phyloP scores from a whole-genome alignment of 2,113 vertebrate species.

The Lutjanus erythropterus region DNA sequence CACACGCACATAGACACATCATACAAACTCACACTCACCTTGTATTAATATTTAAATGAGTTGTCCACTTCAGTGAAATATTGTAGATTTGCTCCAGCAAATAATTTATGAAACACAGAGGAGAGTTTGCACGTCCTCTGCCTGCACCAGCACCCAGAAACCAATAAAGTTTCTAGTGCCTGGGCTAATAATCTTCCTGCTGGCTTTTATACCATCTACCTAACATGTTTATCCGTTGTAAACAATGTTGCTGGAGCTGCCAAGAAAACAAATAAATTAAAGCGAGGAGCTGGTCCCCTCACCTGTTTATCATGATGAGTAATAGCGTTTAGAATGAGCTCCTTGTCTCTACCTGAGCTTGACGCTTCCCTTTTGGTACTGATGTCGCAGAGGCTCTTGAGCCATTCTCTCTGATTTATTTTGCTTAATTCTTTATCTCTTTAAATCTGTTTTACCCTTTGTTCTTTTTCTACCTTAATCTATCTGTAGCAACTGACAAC shows the following conservation, averaged over 20 bases:
- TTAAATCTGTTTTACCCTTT: conserved; percentile 1
- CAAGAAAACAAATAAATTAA: conserved; percentile 59
- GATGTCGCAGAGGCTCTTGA: conserved; percentile 2
- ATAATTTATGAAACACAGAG: conserved; percentile 79
- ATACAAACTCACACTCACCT: conserved; percentile 51
- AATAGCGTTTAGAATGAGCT: conserved; percentile 34
- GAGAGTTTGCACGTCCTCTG: conserved; percentile 68
- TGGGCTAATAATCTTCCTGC: conserved; percentile 59
- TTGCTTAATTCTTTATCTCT: not conserved
- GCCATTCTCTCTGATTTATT: conserved; percentile 4
- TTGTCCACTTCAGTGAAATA: conserved; percentile 82
- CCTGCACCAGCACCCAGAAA: conserved; percentile 65
- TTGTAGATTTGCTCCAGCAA: conserved; percentile 75
- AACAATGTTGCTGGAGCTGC: conserved; percentile 50
- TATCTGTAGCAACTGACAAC: conserved; percentile 74
- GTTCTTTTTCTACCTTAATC: conserved; percentile 15
- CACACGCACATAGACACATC: conserved; percentile 24
- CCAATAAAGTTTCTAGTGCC: conserved; percentile 63
- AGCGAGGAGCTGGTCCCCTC: conserved; percentile 15
- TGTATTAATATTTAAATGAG: conserved; percentile 88
- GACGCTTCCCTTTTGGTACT: not conserved
- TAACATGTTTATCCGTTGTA: conserved; percentile 64
- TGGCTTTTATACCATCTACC: conserved; percentile 56
- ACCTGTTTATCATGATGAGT: conserved; percentile 44
- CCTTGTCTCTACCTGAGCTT: conserved; percentile 14